Evolutionary conservation across 2,113 vertebrate genomes (phyloP), one percentile per base, ranked within the genome.

Genomic region (Seriola aureovittata): DNA sequence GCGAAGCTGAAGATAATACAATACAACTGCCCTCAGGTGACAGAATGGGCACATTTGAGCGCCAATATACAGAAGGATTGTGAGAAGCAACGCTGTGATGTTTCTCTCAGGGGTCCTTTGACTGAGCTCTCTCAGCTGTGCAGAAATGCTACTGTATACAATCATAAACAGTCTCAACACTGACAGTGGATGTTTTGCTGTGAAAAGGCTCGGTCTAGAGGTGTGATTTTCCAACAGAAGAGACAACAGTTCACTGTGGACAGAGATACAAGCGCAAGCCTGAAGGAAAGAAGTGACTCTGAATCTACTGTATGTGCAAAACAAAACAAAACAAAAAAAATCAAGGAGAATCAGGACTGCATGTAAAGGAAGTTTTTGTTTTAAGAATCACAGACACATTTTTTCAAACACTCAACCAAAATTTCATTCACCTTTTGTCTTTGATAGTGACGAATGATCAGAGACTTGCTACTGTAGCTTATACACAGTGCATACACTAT

Each of bases 31-130:
- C 83, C 83, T 83, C 75, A 57, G 75, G 85, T 91, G 89, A 93
- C 90, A 91, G 87, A 89, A 91, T 88, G 82, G 85, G 88, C 83
- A 79, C 67, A 80, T 86, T 88, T 72, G 75, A 89, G 90, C 85
- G 77, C 72, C 87, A 83, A 83, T 82, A 85, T 81, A 73, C 70
- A 23, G 79, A 55, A 59, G 75, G 75, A 85, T 67, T 79, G 81
- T 85, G 82, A 80, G 81, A 84, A 38, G 89, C 80, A 67, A 25
- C n/a, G 85, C 79, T 67, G 66, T 74, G 68, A 73, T 81, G 75
- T 76, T 80, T 69, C 74, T 86, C 85, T 88, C 85, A 62, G 59
- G 80, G 68, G 71, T 82, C 64, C 80, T 82, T 62, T 75, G 78
- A 86, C 76, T 71, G 84, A 80, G 83, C 70, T 86, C 82, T 76